Evolutionary conservation across 2,113 vertebrate genomes (phyloP).

Genomic region (Hystrix brachyura): DNA sequence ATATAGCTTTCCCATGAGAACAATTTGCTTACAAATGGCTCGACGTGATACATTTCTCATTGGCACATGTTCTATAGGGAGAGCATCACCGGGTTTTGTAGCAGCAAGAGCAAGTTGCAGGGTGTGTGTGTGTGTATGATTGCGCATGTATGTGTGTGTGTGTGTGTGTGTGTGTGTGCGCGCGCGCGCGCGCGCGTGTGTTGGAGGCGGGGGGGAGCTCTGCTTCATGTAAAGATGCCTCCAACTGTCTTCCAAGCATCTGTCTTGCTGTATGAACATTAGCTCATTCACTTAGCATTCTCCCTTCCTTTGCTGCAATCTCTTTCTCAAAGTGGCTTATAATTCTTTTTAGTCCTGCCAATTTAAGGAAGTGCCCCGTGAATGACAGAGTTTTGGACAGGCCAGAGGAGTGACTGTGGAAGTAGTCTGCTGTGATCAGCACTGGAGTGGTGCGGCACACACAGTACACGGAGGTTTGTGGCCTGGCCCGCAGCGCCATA

Average conservation of each 20-base stretch:
- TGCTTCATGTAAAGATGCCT: neutral
- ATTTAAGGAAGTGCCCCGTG: neutral
- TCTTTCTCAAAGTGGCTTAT: conserved; percentile 7
- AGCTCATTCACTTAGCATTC: neutral
- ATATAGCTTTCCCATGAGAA: conserved; percentile 89
- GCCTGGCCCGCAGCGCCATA: neutral
- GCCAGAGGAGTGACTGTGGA: conserved; percentile 2
- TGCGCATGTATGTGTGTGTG: neutral
- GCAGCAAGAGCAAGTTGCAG: neutral
- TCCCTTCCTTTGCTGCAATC: conserved; percentile 3
- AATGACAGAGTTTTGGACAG: conserved; percentile 38
- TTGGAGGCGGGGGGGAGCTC: neutral
- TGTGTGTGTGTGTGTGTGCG: neutral
- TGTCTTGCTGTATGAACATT: conserved; percentile 26
- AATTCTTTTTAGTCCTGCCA: conserved; percentile 47
- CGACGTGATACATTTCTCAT: conserved; percentile 19
- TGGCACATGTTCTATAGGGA: conserved; percentile 18
- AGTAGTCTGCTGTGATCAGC: neutral
- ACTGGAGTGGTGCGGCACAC: neutral
- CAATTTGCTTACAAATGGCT: conserved; percentile 51
- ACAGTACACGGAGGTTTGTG: neutral
- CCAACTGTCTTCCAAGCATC: neutral
- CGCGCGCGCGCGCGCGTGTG: neutral
- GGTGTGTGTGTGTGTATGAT: neutral
- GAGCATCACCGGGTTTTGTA: neutral